Base-by-base conservation (phyloP, 2,113 vertebrate species). In the Mugil cephalus region DNA sequence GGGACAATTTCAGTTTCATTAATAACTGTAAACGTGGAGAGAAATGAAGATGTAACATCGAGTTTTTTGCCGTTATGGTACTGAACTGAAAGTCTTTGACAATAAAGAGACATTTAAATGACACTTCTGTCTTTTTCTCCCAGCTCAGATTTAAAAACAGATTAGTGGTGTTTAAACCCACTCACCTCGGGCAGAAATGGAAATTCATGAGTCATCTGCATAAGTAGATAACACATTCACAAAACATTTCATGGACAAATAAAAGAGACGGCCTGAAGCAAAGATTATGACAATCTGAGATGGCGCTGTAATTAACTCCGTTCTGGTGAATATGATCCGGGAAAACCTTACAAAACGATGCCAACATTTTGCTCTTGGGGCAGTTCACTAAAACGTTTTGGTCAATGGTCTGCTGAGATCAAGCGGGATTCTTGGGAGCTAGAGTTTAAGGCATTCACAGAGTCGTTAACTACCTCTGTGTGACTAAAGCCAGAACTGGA, bases 271-370 rank as follows among this genome's bases (percentile, higher is more conserved):
- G 42, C 18, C 14, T 0, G 12, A 52, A 40, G 58, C 47, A 46
- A 14, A 52, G 46, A 52, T 10, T 19, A 14, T n/a, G 40, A 66
- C n/a, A 12, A 14, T 52, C 18, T 58, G 11, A 59, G 34, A 54
- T 40, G 38, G 35, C 4, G 15, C 66, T 62, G 19, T 51, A 72
- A 69, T 82, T 55, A n/a, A n/a, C n/a, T 18, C n/a, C 34, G 43
- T n/a, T 62, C 43, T 30, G 15, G 19, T 51, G 8, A 61, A 63
- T 34, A 19, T 18, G 6, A 72, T 12, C 61, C 24, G 18, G 51
- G 18, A 35, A n/a, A 36, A 38, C 46, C 61, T 36, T 42, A 39
- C 2, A 38, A 7, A n/a, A 7, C 10, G 30, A 51, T 6, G 14
- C 45, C 43, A 51, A 66, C 1, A 50, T n/a, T 30, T 30, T 35